Evolutionary conservation across 2,888 invertebrate species (phyloP), one percentile per base, ranked within the genome.

Genomic region (Baronia brevicornis): DNA sequence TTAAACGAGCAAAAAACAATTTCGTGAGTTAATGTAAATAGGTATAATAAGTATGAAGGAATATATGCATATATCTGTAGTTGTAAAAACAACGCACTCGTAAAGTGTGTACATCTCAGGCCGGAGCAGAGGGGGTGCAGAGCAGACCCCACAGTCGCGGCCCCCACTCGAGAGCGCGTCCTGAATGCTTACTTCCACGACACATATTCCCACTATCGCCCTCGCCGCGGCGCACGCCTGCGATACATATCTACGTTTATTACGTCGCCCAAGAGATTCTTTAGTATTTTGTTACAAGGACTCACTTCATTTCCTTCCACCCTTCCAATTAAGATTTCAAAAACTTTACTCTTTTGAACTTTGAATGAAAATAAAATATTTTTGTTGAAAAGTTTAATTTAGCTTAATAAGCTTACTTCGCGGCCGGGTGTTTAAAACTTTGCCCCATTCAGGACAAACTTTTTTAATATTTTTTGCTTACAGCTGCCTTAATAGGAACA

Each of bases 81-180:
- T 46, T 52, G 45, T 51, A 48, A 48, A 44, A 50, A 48, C 47
- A 30, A 17, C 37, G 33, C 24, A 24, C 35, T 31, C 26, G 36
- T 29, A 11, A 26, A 27, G 33, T 25, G 36, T 40, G 34, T 32
- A 41, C 35, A 42, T 38, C 39, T 38, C 42, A 44, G 40, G 43
- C 34, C 8, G 9, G 4, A n/a, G n/a, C n/a, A n/a, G 12, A 28
- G 35, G 23, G 31, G 39, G 36, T 44, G 45, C 49, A 44, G 43
- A 36, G 37, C 35, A 34, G 23, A 36, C 30, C 49, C 49, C 40
- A 43, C 38, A 20, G 9, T 14, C 15, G 43, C 42, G 43, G 44
- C 51, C 51, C 49, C 63, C 63, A 61, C 69, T 70, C 56, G 41
- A 57, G 62, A 61, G 64, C 63, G 65, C 60, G 52, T 61, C 48